Conservation (phyloP, 2,888 invertebrate species). For the Petrolisthes cinctipes region DNA sequence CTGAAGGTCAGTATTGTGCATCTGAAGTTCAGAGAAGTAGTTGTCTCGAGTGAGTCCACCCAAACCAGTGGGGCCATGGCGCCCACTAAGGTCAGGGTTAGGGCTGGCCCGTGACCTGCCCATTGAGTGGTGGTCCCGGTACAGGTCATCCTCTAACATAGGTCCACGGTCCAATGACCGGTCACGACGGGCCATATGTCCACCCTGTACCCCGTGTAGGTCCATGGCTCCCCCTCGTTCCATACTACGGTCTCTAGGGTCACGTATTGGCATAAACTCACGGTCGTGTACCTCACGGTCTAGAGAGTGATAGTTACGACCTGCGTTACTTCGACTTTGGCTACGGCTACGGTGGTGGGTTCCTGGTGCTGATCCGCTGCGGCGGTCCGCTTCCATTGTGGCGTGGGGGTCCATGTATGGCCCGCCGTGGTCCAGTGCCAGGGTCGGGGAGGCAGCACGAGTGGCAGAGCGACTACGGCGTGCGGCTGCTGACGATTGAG, state of each 20-base stretch:
- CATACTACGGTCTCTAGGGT: conserved; percentile 71
- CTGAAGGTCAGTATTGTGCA: conserved; percentile 94
- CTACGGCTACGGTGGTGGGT: conserved; percentile 84
- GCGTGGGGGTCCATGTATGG: conserved; percentile 65
- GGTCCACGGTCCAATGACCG: conserved; percentile 77
- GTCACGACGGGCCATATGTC: conserved; percentile 71
- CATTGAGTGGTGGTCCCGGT: conserved; percentile 64
- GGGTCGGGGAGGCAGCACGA: conserved; percentile 62
- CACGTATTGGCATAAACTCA: conserved; percentile 87
- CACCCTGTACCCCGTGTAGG: conserved; percentile 65
- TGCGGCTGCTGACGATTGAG: conserved; percentile 71
- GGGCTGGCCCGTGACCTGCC: conserved; percentile 72
- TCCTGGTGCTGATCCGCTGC: conserved; percentile 72
- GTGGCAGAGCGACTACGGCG: conserved; percentile 67
- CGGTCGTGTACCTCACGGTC: conserved; percentile 81
- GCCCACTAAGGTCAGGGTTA: conserved; percentile 53
- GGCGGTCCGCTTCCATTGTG: conserved; percentile 73
- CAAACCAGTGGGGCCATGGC: conserved; percentile 73
- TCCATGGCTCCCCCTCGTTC: conserved; percentile 67
- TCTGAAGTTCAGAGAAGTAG: conserved; percentile 88
- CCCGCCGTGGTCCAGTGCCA: conserved; percentile 62
- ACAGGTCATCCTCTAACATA: conserved; percentile 67
- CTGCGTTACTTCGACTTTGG: conserved; percentile 80
- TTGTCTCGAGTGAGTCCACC: conserved; percentile 73
- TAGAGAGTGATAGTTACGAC: conserved; percentile 74